phyloP scores from a whole-genome alignment of 1,140 invertebrate genomes.

The Venturia canescens region DNA sequence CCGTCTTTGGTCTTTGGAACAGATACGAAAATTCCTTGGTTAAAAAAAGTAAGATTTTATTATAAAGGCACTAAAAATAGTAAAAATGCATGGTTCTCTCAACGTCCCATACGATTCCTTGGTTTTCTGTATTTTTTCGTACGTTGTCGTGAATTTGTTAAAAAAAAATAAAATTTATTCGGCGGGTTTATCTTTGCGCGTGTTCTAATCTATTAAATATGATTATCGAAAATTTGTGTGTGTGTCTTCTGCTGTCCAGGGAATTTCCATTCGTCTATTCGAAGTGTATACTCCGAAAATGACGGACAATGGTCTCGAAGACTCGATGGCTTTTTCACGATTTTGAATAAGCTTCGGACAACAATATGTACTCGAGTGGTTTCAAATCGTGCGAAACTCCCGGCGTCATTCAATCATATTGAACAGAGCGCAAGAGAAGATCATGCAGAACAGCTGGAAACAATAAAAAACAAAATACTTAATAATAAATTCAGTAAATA shows the following conservation, averaged over 20 bases:
- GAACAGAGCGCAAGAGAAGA: slow-evolving; percentile 85
- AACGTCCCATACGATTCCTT: not conserved
- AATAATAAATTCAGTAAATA: too few species aligned
- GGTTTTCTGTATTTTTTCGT: not conserved
- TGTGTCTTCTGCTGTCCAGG: too few species aligned
- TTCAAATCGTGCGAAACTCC: slow-evolving; percentile 48
- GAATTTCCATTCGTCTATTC: too few species aligned
- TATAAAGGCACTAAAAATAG: not conserved
- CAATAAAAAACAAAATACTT: not conserved
- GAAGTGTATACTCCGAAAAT: too few species aligned
- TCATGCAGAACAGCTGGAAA: slow-evolving; percentile 84
- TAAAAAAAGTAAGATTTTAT: not conserved
- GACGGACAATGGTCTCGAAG: not conserved
- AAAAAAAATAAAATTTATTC: too few species aligned
- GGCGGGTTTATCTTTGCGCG: too few species aligned
- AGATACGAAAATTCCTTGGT: too few species aligned
- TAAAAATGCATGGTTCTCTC: slow-evolving; percentile 3
- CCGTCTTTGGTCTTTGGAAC: too few species aligned
- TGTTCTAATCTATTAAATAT: too few species aligned
- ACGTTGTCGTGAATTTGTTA: too few species aligned
- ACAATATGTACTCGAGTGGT: too few species aligned
- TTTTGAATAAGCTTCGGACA: not conserved
- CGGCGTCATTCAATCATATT: slow-evolving; percentile 82
- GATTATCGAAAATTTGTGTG: too few species aligned
- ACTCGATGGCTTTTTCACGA: not conserved